A percentile compares a stretch with the other conserved stretches of the same genome.
These are phyloP conservation scores for Lucifuga dentata DNA, from an alignment of 2,113 vertebrate genomes.

Conservation along the genomic window DNA sequence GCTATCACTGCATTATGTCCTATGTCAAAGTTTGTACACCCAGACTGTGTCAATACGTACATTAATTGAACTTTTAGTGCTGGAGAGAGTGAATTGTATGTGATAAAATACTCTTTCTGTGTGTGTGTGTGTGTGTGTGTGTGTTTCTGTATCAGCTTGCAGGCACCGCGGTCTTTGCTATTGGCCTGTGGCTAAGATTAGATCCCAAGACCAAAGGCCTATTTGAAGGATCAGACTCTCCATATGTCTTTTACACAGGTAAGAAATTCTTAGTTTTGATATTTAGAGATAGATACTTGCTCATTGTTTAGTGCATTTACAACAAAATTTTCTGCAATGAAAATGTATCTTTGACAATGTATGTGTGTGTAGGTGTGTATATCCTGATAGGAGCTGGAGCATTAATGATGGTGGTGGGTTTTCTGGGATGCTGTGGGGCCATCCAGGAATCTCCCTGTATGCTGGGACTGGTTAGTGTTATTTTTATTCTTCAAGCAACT, in stretches of 20 bases:
- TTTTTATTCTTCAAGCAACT: neutral
- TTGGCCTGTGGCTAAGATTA: slow-evolving; percentile 73
- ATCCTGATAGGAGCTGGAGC: slow-evolving; percentile 94
- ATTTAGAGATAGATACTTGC: no score
- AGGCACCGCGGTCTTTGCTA: slow-evolving; percentile 71
- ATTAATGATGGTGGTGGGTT: slow-evolving; percentile 97
- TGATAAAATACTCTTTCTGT: neutral
- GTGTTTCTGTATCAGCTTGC: slow-evolving; percentile 63
- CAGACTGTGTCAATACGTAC: no score
- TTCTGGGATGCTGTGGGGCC: slow-evolving; percentile 96
- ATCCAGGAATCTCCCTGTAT: slow-evolving; percentile 96
- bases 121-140: neutral
- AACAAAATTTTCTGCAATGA: no score
- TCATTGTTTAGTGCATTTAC: no score
- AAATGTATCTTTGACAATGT: slow-evolving; percentile 9
- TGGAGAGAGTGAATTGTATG: neutral
- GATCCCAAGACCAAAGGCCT: slow-evolving; percentile 74
- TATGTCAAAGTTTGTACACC: no score
- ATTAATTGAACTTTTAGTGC: neutral
- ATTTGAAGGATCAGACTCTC: slow-evolving; percentile 69
- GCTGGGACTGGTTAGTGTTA: slow-evolving; percentile 92
- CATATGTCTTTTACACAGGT: slow-evolving; percentile 76
- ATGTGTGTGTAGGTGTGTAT: slow-evolving; percentile 87
- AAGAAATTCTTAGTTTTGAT: slow-evolving; percentile 3
- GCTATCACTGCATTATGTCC: no score